Base-by-base conservation (phyloP, 2,888 invertebrate genomes). In the Scrobipalpa atriplicella region DNA sequence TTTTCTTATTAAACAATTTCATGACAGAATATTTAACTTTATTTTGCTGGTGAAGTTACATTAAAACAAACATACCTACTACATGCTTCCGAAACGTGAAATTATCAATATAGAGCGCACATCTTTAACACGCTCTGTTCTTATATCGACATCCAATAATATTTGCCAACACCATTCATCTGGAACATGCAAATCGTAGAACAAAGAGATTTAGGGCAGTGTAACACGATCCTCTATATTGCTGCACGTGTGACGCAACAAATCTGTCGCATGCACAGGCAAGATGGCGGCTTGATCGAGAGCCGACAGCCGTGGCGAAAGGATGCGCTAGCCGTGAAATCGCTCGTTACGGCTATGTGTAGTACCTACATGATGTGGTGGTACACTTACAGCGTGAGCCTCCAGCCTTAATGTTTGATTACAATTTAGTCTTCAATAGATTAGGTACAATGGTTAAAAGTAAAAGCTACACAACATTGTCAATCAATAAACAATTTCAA, bases 271-370 rank as follows among this genome's bases (percentile, higher is more conserved):
- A 84, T 80, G 78, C 80, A 76, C 78, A 73, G 71, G 71, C 80
- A 84, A 84, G 76, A 86, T 83, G 86, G 84, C 82, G 76, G 73
- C 75, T 80, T 84, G 87, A 87, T 86, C 84, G 84, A 85, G 83
- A 76, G 82, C 78, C 80, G 84, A 89, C 89, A 87, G 82, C 86
- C 89, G 84, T 89, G 83, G 83, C 89, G 89, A 91, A 92, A 90
- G 88, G 90, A 92, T 90, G 91, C 87, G 87, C 89, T 75, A 71
- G 79, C 84, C 86, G 86, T 89, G 89, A 87, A 91, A 92, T 90
- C 85, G 81, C 83, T 85, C 83, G 86, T 86, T 88, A 87, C 82
- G 79, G 76, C 78, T 78, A 67, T 65, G 67, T 69, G 63, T 56
- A 29, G 29, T 56, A 29, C 29, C n/a, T n/a, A n/a, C n/a, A n/a